Conservation (phyloP, 2,113 vertebrate species). For the Scopus umbretta region DNA sequence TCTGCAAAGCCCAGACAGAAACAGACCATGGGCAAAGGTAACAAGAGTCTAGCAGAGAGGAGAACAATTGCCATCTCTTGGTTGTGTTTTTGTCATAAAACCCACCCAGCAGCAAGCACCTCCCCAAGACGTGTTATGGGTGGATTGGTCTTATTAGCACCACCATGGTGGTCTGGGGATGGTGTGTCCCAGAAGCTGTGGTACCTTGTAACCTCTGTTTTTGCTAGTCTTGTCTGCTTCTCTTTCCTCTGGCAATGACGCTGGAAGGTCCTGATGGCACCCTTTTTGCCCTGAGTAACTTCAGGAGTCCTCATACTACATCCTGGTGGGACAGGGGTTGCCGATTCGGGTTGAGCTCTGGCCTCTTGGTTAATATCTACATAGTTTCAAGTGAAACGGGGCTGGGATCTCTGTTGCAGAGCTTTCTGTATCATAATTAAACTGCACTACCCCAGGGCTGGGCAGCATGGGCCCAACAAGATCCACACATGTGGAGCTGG, state of each 20-base stretch:
- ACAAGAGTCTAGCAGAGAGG: background rate
- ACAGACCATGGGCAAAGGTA: background rate
- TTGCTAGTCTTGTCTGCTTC: background rate
- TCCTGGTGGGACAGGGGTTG: background rate
- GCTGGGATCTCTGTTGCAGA: background rate
- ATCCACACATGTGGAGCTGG: background rate
- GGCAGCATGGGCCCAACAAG: background rate
- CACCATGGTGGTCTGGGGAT: background rate
- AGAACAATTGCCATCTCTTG: background rate
- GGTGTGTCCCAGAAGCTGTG: background rate
- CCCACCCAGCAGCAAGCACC: background rate
- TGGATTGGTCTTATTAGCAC: background rate
- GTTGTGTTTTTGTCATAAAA: background rate
- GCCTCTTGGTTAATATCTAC: background rate
- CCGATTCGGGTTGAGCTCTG: background rate
- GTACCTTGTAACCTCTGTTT: background rate
- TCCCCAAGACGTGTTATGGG: accelerated
- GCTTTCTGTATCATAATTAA: background rate
- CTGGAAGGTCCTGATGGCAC: background rate
- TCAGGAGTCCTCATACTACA: background rate
- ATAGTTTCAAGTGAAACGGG: background rate
- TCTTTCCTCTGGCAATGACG: background rate
- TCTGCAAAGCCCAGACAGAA: background rate
- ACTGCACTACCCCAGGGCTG: background rate
- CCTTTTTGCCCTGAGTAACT: background rate